Percentiles rank a stretch among this genome's conserved stretches.
Evolutionary conservation across 2,888 invertebrate genomes (phyloP).

Genomic region (Synanthedon andrenaeformis): DNA sequence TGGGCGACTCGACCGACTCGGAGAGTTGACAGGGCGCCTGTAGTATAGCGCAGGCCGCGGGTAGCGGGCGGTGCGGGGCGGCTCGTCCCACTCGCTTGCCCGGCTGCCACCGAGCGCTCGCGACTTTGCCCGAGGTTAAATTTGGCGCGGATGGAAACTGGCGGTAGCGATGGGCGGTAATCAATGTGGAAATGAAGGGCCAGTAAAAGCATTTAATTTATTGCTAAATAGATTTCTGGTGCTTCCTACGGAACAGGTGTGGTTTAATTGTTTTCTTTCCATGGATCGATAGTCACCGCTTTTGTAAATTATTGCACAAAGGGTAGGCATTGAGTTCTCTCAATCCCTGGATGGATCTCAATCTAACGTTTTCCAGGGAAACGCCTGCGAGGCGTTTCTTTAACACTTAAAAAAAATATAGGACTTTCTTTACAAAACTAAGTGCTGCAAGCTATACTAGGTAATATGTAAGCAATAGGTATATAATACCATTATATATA

Average conservation of each 20-base stretch:
- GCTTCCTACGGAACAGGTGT: background rate
- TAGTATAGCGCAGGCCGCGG: slow-evolving; percentile 7
- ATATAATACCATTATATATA: no score
- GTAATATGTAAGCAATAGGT: no score
- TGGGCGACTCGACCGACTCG: slow-evolving; percentile 14
- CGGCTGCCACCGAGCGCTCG: slow-evolving; percentile 38
- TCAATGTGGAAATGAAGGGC: slow-evolving; percentile 58
- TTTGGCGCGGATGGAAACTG: slow-evolving; percentile 65
- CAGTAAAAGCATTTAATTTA: slow-evolving; percentile 22
- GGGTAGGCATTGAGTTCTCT: no score
- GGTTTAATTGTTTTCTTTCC: background rate
- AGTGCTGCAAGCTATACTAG: no score
- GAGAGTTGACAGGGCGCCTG: slow-evolving; percentile 20
- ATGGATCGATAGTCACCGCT: no score
- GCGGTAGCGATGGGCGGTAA: slow-evolving; percentile 54
- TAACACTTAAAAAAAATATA: no score
- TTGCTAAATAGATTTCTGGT: slow-evolving; percentile 12
- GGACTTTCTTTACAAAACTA: no score
- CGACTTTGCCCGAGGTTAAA: slow-evolving; percentile 63
- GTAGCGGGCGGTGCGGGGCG: slow-evolving; percentile 14
- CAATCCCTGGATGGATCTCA: no score
- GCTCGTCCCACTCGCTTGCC: slow-evolving; percentile 41
- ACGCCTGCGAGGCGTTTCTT: no score
- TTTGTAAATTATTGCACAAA: no score
- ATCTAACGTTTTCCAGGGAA: no score